These are phyloP conservation scores for Popillia japonica DNA, from an alignment of 1,140 invertebrate species.

Conservation along the genomic window DNA sequence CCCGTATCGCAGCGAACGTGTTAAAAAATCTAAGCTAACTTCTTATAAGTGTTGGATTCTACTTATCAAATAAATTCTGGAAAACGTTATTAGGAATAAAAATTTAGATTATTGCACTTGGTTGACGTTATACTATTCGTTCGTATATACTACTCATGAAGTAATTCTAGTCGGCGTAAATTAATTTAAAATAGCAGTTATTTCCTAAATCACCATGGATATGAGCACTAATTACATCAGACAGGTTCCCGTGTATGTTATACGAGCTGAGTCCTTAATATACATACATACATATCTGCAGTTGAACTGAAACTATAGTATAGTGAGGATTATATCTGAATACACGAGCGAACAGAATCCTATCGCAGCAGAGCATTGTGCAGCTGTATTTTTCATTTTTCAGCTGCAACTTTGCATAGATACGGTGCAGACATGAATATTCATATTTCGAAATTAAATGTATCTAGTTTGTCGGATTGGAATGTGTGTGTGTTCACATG, in stretches of 20 bases:
- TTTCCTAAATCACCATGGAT: background rate
- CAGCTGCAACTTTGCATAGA: background rate
- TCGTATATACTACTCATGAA: no score
- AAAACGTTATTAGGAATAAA: no score
- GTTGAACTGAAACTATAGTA: background rate
- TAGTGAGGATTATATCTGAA: background rate
- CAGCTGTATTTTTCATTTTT: background rate
- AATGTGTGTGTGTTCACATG: background rate
- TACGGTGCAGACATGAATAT: slow-evolving; percentile 21
- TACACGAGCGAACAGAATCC: background rate
- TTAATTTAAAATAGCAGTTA: background rate
- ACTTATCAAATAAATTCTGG: no score
- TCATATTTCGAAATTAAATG: slow-evolving; percentile 5
- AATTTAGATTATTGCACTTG: no score
- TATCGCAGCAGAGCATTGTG: background rate
- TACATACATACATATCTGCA: background rate
- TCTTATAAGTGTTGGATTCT: no score
- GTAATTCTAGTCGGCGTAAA: background rate
- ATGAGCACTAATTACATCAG: no score
- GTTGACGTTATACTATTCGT: no score
- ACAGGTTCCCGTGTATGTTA: background rate
- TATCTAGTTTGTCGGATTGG: background rate
- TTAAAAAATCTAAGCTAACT: no score
- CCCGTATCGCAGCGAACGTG: no score
- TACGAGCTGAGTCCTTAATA: background rate